These are phyloP conservation scores for Micrastur ruficollis DNA, from an alignment of 2,797 vertebrate genomes.

Conservation along the genomic window DNA sequence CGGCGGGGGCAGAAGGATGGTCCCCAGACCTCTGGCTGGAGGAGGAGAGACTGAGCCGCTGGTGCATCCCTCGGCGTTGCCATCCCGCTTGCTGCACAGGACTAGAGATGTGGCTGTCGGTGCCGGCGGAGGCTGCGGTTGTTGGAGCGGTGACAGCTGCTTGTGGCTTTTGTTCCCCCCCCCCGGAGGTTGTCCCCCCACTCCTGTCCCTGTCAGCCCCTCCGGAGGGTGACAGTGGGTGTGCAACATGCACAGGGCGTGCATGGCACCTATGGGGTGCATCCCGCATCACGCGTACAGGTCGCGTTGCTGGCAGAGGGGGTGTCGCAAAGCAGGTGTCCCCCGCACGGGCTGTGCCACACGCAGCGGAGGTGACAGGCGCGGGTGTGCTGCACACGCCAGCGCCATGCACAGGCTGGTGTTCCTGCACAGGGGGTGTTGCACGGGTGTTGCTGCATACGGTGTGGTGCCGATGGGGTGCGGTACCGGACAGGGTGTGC, in stretches of 20 bases:
- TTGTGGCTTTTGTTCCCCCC: neutral
- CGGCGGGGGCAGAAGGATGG: neutral
- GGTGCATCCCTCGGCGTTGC: rapidly evolving
- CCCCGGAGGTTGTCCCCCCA: rapidly evolving
- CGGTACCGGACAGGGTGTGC: rapidly evolving
- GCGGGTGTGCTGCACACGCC: neutral
- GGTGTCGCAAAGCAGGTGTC: rapidly evolving
- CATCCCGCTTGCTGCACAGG: neutral
- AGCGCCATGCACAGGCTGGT: neutral
- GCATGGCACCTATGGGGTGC: rapidly evolving
- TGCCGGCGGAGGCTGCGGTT: neutral
- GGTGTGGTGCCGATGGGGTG: rapidly evolving
- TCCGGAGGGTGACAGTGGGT: rapidly evolving
- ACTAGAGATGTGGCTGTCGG: neutral
- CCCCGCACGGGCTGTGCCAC: rapidly evolving
- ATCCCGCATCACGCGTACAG: rapidly evolving
- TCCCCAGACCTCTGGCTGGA: neutral
- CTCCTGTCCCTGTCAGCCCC: neutral
- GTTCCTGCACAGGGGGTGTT: rapidly evolving
- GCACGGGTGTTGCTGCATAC: rapidly evolving
- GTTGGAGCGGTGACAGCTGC: rapidly evolving
- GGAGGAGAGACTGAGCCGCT: neutral
- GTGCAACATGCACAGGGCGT: rapidly evolving
- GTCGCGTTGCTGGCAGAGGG: rapidly evolving
- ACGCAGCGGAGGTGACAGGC: rapidly evolving